These are phyloP conservation scores for Ophthalmolycus amberensis DNA, from an alignment of 2,113 vertebrate species.

Conservation along the genomic window DNA sequence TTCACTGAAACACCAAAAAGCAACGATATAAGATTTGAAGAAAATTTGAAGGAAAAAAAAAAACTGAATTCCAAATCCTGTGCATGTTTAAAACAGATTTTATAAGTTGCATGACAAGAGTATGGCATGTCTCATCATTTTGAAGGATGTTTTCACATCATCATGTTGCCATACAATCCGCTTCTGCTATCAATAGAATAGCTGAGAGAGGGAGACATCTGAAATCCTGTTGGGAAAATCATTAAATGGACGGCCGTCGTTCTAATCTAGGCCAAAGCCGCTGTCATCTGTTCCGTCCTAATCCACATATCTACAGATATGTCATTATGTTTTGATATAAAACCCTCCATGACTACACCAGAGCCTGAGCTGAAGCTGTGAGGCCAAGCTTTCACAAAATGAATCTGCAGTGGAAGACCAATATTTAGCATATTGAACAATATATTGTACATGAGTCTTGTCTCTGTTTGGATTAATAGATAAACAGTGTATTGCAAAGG, in stretches of 20 bases:
- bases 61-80: too few relatives aligned
- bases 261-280: constrained; percentile 74
- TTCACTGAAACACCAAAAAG: not conserved
- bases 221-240: constrained; percentile 65
- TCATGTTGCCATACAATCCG: not conserved
- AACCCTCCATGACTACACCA: constrained; percentile 28
- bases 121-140: not conserved
- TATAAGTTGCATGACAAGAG: not conserved
- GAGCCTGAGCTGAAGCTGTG: constrained; percentile 10
- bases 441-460: not conserved
- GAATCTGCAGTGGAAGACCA: not conserved
- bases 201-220: constrained; percentile 1
- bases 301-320: constrained; percentile 73
- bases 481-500: not conserved
- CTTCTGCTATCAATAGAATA: not conserved
- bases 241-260: constrained; percentile 56
- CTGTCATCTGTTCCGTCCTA: constrained; percentile 74
- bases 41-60: not conserved
- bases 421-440: not conserved
- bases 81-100: not conserved
- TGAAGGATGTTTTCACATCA: not conserved
- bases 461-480: not conserved
- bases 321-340: constrained; percentile 68
- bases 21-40: not conserved
- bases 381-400: not conserved